A percentile compares a stretch with the other conserved stretches of the same genome.
Conservation (phyloP, 2,113 vertebrate species). For the Microtus pennsylvanicus region DNA sequence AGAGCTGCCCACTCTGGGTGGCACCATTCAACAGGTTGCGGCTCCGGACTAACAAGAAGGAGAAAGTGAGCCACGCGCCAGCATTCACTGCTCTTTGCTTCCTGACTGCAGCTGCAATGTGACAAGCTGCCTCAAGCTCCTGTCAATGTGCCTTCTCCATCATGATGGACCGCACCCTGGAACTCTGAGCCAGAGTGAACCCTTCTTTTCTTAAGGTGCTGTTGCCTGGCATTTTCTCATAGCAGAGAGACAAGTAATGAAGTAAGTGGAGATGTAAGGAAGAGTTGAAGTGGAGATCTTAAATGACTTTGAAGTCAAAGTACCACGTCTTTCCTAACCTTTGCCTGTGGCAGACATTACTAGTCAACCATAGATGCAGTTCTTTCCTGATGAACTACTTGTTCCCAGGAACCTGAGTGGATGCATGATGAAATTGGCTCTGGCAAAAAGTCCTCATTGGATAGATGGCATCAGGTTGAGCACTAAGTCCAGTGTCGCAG, state of each 20-base stretch:
- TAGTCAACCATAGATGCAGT: background rate
- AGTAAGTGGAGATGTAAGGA: background rate
- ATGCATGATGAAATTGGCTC: background rate
- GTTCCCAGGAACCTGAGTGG: background rate
- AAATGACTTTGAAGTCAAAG: background rate
- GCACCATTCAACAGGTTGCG: background rate
- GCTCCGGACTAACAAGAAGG: background rate
- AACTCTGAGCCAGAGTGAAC: background rate
- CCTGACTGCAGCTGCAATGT: background rate
- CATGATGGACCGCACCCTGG: background rate
- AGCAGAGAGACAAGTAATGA: background rate
- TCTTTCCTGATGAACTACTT: background rate
- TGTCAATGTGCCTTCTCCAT: background rate
- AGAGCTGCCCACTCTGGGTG: background rate
- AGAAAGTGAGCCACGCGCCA: background rate
- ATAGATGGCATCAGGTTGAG: background rate
- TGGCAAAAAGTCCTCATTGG: background rate
- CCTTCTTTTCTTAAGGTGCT: background rate
- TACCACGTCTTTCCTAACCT: background rate
- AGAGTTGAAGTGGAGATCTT: background rate
- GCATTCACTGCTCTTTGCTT: background rate
- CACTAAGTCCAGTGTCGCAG: background rate
- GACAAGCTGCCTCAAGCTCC: too few relatives aligned
- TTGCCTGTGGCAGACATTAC: background rate
- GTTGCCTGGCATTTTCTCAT: background rate